Evolutionary conservation across 2,888 invertebrate genomes (phyloP), one percentile per base, ranked within the genome.

Genomic region (Branchipolynoe longqiensis): DNA sequence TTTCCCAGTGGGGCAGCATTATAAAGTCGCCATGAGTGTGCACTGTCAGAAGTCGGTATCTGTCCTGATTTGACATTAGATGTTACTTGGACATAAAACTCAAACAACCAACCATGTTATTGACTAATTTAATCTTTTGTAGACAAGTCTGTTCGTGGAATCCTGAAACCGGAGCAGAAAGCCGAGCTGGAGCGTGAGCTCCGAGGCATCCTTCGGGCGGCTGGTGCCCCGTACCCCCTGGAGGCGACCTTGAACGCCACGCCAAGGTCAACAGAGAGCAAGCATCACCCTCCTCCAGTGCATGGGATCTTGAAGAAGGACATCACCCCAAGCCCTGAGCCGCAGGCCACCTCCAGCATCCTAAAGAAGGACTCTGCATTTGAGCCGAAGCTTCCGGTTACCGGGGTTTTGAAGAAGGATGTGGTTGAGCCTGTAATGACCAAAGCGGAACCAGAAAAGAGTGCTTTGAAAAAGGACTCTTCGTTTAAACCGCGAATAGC

Each of bases 131-230:
- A n/a, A n/a, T 62, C 2, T 74, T 0, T 78, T 78, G 3, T 48
- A 78, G 74, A 74, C 33, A 84, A 84, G 69, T 38, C 84, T 69
- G 48, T 69, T 74, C 56, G 74, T 84, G 62, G 86, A 38, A 86
- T 86, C 31, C 86, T 86, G 0, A 86, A 86, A 62, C 54, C 64
- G 36, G 86, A 85, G 54, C 78, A 82, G 54, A 59, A 54, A 8
- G 54, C 82, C 22, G 73, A 33, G 85, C n/a, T 64, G 82, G 78
- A 58, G 54, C 31, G 58, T 12, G 82, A 82, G 40, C 31, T 54
- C 25, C 86, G 41, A 0, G 85, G 86, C 25, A 84, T 85, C 36
- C 82, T 86, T n/a, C 78, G 78, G 48, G 78, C 78, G 3, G 78
- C 78, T n/a, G 78, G 78, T 8, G 78, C 78, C 2, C 78, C 78